phyloP scores from a whole-genome alignment of 1,140 invertebrate genomes.

The Idris sp. region DNA sequence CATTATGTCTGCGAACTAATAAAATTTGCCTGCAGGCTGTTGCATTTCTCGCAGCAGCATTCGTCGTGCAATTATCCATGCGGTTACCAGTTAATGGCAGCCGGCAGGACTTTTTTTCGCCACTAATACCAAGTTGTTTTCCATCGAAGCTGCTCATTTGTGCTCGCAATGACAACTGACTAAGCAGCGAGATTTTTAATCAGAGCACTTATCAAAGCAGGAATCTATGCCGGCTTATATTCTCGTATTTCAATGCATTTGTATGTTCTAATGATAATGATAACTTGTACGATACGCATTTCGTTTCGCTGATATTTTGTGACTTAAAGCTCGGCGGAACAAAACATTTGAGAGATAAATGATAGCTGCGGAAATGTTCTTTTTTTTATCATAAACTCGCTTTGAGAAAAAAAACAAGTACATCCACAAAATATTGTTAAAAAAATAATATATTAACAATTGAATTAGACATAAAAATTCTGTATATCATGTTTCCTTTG shows the following conservation, averaged over 20 bases:
- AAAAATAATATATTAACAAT: background rate
- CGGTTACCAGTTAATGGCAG: constrained; percentile 48
- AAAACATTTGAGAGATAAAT: constrained; percentile 33
- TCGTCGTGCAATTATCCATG: constrained; percentile 58
- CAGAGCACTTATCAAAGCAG: constrained; percentile 52
- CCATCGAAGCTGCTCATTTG: constrained; percentile 49
- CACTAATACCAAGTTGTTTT: constrained; percentile 53
- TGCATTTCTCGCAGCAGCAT: constrained; percentile 55
- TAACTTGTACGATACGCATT: constrained; percentile 17
- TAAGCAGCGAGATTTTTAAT: constrained; percentile 55
- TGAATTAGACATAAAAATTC: too few species aligned
- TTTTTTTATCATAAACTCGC: too few species aligned
- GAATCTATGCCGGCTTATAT: constrained; percentile 47
- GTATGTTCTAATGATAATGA: constrained; percentile 51
- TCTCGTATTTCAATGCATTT: constrained; percentile 8
- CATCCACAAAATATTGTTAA: constrained; percentile 14
- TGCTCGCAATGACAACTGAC: constrained; percentile 43
- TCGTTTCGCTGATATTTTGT: constrained; percentile 18
- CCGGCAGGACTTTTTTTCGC: constrained; percentile 38
- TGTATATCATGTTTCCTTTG: too few species aligned
- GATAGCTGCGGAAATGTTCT: constrained; percentile 16
- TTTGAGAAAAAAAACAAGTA: too few species aligned
- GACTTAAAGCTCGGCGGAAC: constrained; percentile 9
- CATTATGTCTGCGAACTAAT: constrained; percentile 54
- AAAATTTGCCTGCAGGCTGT: constrained; percentile 59